phyloP scores from a whole-genome alignment of 2,797 vertebrate species.

The Spheniscus humboldti region DNA sequence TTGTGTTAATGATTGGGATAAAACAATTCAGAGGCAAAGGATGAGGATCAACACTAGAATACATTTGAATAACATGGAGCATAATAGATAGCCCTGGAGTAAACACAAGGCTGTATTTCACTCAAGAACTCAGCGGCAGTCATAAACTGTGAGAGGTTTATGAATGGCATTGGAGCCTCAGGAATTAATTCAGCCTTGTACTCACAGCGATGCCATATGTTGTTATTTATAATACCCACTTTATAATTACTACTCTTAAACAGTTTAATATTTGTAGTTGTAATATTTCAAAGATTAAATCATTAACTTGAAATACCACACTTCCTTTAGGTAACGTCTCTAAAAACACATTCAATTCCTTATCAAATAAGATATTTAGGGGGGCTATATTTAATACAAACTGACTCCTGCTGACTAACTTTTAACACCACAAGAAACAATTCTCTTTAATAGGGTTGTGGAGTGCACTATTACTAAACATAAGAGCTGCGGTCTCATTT shows the following conservation, averaged over 20 bases:
- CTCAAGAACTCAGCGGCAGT: slow-evolving; percentile 52
- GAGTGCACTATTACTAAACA: neutral
- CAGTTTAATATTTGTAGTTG: slow-evolving; percentile 29
- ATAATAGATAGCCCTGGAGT: slow-evolving; percentile 48
- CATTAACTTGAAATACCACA: neutral
- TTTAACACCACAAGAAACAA: neutral
- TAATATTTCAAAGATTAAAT: slow-evolving; percentile 43
- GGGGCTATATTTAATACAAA: neutral
- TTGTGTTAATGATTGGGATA: neutral
- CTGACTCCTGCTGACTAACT: neutral
- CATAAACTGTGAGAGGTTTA: slow-evolving; percentile 54
- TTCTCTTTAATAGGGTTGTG: neutral
- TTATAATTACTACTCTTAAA: slow-evolving; percentile 54
- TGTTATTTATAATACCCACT: slow-evolving; percentile 45
- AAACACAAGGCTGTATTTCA: slow-evolving; percentile 59
- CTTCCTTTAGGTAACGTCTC: neutral
- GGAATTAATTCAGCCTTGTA: slow-evolving; percentile 47
- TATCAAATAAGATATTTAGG: neutral
- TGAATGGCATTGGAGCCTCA: slow-evolving; percentile 22
- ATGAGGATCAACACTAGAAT: slow-evolving; percentile 28
- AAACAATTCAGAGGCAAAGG: slow-evolving; percentile 23
- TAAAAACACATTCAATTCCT: neutral
- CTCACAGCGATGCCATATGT: slow-evolving; percentile 28
- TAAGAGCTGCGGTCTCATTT: neutral
- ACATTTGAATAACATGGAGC: slow-evolving; percentile 45